These are phyloP conservation scores for Suncus etruscus DNA, from an alignment of 2,113 vertebrate species.

Conservation along the genomic window DNA sequence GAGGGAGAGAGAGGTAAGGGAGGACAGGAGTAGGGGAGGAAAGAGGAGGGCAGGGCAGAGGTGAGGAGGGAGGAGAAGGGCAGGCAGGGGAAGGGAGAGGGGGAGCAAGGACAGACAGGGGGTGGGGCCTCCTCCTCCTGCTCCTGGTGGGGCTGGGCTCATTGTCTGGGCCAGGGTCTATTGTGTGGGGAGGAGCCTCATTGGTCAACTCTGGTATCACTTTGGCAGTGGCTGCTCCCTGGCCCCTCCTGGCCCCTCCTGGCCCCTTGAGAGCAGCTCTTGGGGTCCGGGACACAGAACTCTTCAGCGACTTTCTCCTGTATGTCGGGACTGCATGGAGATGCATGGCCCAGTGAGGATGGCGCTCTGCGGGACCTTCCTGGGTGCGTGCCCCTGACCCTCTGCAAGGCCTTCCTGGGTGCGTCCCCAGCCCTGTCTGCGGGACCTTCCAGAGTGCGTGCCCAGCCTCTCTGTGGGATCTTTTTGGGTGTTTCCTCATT, in stretches of 20 bases:
- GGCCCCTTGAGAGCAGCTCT: neutral
- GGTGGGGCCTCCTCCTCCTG: neutral
- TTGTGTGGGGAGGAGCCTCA: constrained; percentile 87
- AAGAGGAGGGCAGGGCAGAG: neutral
- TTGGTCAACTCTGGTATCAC: constrained; percentile 87
- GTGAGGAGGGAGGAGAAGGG: neutral
- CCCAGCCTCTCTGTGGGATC: constrained; percentile 51
- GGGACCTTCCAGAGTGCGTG: constrained; percentile 95
- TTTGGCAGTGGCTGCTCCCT: constrained; percentile 77
- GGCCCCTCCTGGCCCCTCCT: constrained; percentile 87
- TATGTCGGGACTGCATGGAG: constrained; percentile 86
- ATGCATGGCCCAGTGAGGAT: constrained; percentile 86
- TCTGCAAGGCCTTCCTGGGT: constrained; percentile 96
- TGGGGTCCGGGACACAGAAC: constrained; percentile 86
- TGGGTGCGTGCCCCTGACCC: constrained; percentile 92
- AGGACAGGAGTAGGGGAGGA: neutral
- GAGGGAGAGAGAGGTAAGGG: neutral
- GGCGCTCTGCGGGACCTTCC: constrained; percentile 95
- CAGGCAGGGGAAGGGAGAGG: neutral
- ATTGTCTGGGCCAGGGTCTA: constrained; percentile 87
- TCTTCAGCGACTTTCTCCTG: constrained; percentile 90
- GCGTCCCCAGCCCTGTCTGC: constrained; percentile 90
- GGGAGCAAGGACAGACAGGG: neutral
- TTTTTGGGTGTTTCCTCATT: too few relatives aligned
- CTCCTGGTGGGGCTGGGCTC: constrained; percentile 55